Base-by-base conservation (phyloP, 2,797 vertebrate species). In the Xerus rutilus region DNA sequence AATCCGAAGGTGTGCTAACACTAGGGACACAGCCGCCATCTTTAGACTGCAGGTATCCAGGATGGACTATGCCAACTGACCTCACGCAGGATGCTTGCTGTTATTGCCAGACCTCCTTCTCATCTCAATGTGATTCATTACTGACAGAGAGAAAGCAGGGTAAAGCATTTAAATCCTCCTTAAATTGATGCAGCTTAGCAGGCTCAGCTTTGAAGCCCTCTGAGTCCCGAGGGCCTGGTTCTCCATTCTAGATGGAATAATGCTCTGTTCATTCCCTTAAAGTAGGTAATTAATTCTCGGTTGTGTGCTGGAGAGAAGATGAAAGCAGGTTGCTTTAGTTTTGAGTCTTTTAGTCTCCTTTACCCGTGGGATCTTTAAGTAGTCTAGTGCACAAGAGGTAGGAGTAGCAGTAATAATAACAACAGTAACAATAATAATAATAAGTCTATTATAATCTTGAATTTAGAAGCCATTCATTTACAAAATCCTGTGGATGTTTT, bases 121-220 rank as follows among this genome's bases (percentile, higher is more conserved):
- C 64, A 20, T 70, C 77, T 86, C 77, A 21, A 1, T 54, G 20
- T 79, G 89, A 94, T 74, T 95, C 73, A 64, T 54, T 85, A 47
- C 91, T 83, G 84, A 95, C 86, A 96, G 52, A 90, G 21, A 81
- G 64, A 91, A 93, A 83, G 59, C 65, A 79, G 73, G 69, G 65
- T 15, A 96, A 93, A 81, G 70, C 78, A 73, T 84, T 93, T 97
- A 95, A 96, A 95, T 96, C 93, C 91, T 92, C 69, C 88, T 95
- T 95, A 93, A 96, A 93, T 35, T 86, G 96, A 96, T 67, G 87
- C 78, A 85, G 95, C 57, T 98, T 95, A 97, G 84, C 89, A 88
- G 96, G 91, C 97, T 97, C 94, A 95, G 85, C 49, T 96, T 89
- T 64, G 93, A 95, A 94, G 93, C 79, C 84, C 77, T 95, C 76